Percentiles rank a stretch among this genome's conserved stretches.
phyloP scores from a whole-genome alignment of 2,797 vertebrate species.

The Thaleichthys pacificus region DNA sequence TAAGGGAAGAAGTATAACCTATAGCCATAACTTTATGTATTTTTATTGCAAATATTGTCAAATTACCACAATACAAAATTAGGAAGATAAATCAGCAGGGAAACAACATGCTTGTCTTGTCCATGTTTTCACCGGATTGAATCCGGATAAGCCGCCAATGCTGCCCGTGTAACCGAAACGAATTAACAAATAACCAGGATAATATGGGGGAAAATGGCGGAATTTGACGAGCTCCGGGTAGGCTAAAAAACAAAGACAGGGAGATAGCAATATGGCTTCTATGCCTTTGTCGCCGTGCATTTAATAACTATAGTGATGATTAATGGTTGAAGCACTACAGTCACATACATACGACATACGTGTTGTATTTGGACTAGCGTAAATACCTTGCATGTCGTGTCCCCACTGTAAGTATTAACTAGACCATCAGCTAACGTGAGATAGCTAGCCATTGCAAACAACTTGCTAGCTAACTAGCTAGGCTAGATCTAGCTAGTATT shows the following conservation, averaged over 20 bases:
- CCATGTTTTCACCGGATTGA: too few relatives aligned
- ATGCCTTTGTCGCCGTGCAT: too few relatives aligned
- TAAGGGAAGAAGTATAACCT: too few relatives aligned
- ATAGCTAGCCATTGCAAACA: background rate
- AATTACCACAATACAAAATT: too few relatives aligned
- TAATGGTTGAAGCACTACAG: fast-evolving
- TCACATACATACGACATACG: background rate
- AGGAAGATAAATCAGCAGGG: too few relatives aligned
- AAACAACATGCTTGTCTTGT: too few relatives aligned
- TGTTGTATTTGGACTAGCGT: conserved; percentile 24
- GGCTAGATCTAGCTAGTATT: background rate
- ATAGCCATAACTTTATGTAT: too few relatives aligned
- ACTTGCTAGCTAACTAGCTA: conserved; percentile 12
- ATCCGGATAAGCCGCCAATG: too few relatives aligned
- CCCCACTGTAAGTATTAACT: conserved; percentile 30
- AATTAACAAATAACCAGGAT: too few relatives aligned
- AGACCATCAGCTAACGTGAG: conserved; percentile 4
- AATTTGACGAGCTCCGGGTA: conserved; percentile 85
- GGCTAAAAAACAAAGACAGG: conserved; percentile 64
- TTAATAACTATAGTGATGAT: background rate
- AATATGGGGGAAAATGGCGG: conserved; percentile 82
- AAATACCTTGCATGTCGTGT: too few relatives aligned
- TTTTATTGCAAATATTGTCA: too few relatives aligned
- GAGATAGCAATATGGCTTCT: conserved; percentile 7
- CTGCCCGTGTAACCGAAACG: too few relatives aligned